phyloP scores from a whole-genome alignment of 1,140 invertebrate genomes.

The Heterodera schachtii region DNA sequence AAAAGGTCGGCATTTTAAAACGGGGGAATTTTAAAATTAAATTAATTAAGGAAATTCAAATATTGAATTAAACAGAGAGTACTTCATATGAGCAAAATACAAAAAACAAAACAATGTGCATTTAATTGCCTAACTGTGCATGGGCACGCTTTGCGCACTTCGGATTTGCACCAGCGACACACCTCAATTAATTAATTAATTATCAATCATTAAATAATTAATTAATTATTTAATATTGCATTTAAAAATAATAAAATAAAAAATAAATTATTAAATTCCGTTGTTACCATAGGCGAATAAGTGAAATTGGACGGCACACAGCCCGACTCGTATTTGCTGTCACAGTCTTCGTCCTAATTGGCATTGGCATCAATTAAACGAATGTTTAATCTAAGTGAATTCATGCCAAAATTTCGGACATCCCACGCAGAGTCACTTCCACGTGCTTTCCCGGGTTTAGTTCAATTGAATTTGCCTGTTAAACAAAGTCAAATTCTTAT shows the following conservation, averaged over 20 bases:
- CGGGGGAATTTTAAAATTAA: neutral
- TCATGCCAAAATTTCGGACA: conserved; percentile 26
- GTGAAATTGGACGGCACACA: conserved; percentile 15
- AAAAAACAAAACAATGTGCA: too few relatives aligned
- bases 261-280: neutral
- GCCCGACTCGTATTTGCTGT: neutral
- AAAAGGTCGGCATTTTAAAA: conserved; percentile 21
- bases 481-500: neutral
- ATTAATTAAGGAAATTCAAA: neutral
- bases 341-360: conserved; percentile 23
- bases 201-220: neutral
- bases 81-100: too few relatives aligned
- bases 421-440: conserved; percentile 33
- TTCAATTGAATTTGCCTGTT: conserved; percentile 26
- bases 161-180: conserved; percentile 32
- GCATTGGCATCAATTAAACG: neutral
- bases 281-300: conserved; percentile 9
- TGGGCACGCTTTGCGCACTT: conserved; percentile 31
- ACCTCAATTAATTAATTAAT: conserved; percentile 14
- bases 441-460: conserved; percentile 34
- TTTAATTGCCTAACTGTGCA: conserved; percentile 2
- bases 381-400: neutral
- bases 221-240: neutral
- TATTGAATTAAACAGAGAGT: too few relatives aligned
- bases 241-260: too few relatives aligned